Conservation (phyloP, 2,888 invertebrate genomes). For the Drosophila niveifrons region DNA sequence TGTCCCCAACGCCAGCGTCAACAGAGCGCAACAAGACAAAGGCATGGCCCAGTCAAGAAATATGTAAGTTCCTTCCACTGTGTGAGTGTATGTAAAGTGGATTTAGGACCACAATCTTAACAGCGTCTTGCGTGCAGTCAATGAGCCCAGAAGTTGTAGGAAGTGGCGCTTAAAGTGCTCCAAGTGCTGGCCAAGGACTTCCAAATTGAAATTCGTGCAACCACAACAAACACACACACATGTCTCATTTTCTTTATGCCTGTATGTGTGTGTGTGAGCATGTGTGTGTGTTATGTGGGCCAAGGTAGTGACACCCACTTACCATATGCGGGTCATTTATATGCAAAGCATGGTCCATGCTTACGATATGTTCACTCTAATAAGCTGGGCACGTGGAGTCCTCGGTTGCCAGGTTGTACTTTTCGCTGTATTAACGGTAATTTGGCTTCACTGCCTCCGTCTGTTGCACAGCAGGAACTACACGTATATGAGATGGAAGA, state of each 20-base stretch:
- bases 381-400: conserved; percentile 65
- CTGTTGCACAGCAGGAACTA: conserved; percentile 22
- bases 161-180: conserved; percentile 58
- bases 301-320: conserved; percentile 44
- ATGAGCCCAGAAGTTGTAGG: conserved; percentile 53
- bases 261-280: not conserved
- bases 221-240: conserved; percentile 14
- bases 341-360: conserved; percentile 75
- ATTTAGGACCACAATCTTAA: conserved; percentile 33
- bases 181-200: conserved; percentile 48
- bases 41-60: conserved; percentile 6
- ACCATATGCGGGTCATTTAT: conserved; percentile 71
- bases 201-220: conserved; percentile 52
- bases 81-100: conserved; percentile 29
- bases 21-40: conserved; percentile 49
- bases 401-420: conserved; percentile 46
- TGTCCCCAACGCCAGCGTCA: conserved; percentile 3
- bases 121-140: conserved; percentile 48
- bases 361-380: conserved; percentile 67
- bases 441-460: conserved; percentile 41
- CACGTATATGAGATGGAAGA: not conserved
- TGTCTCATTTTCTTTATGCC: conserved; percentile 2
- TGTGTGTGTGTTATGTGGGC: conserved; percentile 50
- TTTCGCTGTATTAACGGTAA: conserved; percentile 50
- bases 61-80: not conserved